Base-by-base conservation (phyloP, 2,113 vertebrate species). In the Eidolon helvum region DNA sequence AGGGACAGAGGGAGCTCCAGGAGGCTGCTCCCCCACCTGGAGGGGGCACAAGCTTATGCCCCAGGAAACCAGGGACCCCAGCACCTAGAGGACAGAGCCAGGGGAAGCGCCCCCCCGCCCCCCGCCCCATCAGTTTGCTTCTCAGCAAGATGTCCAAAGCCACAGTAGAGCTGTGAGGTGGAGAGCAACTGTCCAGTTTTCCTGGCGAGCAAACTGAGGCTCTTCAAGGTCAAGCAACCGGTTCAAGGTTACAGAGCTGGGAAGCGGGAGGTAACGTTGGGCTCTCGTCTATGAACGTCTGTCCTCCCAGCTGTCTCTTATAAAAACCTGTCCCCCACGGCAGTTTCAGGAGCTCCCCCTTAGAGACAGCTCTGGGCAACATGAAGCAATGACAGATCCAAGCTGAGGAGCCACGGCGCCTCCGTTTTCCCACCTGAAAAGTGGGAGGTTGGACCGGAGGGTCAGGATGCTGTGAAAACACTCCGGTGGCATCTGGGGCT, bases 221-320 rank as follows among this genome's bases (percentile, higher is more conserved):
- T 35, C 16, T 10, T 10, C 57, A 86, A 95, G 93, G 92, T 94
- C 92, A 75, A 72, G 38, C 16, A 33, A 77, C 53, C 10, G 10
- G 30, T 87, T 96, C 97, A 97, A 97, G 95, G 96, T 97, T 87
- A 96, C 57, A n/a, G 65, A 87, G 43, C 45, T 28, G 21, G 69
- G 50, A 95, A 71, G 71, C 24, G 38, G 75, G 57, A 48, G 45
- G 53, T 48, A 48, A 82, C 72, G 24, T 55, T 30, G 77, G 33
- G 30, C 40, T 86, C 65, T 45, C 21, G 48, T 65, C 68, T 83
- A 45, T 19, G 74, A 28, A 87, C 68, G 43, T n/a, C 35, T 78
- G 66, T 65, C 40, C 68, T 80, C 48, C 65, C 22, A 85, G 88
- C 43, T 75, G 43, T 11, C 84, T 89, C 66, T 92, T 90, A 74